Percentiles rank a stretch among this genome's conserved stretches.
Conservation (phyloP, 1,140 invertebrate genomes). For the Temnothorax longispinosus region DNA sequence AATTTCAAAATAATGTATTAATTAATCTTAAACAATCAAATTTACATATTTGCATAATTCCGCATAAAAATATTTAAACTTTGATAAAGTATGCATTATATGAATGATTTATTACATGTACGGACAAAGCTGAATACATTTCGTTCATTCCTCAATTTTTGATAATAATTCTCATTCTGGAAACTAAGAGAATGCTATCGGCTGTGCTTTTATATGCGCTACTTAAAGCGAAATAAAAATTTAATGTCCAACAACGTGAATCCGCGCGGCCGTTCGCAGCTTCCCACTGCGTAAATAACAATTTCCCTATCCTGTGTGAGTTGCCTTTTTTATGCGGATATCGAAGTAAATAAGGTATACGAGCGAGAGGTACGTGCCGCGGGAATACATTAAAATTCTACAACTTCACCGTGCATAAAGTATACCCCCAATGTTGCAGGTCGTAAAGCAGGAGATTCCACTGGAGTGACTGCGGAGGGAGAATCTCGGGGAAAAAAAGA, state of each 20-base stretch:
- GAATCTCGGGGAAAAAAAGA: constrained; percentile 27
- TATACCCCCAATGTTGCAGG: constrained; percentile 75
- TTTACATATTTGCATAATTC: not conserved
- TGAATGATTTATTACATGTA: not conserved
- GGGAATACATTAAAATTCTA: constrained; percentile 52
- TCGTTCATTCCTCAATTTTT: not conserved
- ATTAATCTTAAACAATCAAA: not conserved
- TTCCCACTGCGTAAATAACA: constrained; percentile 43
- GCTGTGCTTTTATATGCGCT: not conserved
- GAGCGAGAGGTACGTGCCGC: constrained; percentile 12
- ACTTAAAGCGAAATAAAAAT: constrained; percentile 24
- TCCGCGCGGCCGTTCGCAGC: constrained; percentile 29
- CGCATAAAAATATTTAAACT: not conserved
- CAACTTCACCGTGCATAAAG: constrained; percentile 42
- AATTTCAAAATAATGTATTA: not conserved
- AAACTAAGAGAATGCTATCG: constrained; percentile 4
- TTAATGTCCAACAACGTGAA: not conserved
- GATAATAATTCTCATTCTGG: not conserved
- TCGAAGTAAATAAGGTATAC: constrained; percentile 47
- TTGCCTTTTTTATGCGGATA: constrained; percentile 31
- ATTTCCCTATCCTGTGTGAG: constrained; percentile 15
- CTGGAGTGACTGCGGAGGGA: constrained; percentile 75
- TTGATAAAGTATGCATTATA: not conserved
- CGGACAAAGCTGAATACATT: not conserved
- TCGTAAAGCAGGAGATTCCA: constrained; percentile 83